Evolutionary conservation across 2,888 invertebrate species (phyloP), one percentile per base, ranked within the genome.

Genomic region (Oxyteleia sp.): DNA sequence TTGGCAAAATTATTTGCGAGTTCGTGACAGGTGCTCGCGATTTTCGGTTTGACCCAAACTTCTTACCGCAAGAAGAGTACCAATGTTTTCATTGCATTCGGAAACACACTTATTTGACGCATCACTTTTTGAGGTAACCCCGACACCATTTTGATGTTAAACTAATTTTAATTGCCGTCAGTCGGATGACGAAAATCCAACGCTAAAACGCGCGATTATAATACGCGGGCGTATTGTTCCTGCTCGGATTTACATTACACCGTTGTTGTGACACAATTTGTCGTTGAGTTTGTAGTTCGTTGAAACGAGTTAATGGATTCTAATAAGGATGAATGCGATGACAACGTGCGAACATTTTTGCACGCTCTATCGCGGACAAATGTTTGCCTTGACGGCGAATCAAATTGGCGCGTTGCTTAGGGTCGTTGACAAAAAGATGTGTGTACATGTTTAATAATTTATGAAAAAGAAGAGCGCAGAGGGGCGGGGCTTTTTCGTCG

Each of bases 141-240:
- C 69, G 35, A 26, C 69, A 59, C 61, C 61, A 49, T 69, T 79
- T 49, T 71, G 38, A 69, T 63, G 78, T 57, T 69, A 55, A 69
- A 71, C 69, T 71, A 55, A 79, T 79, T 79, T 79, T 79, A 79
- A 79, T 79, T 71, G 71, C 78, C 61, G 71, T 79, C 64, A 79
- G 23, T 71, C 71, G 71, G 57, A 63, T 43, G 59, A 66, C 43
- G 43, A 66, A 51, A 68, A 59, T 13, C 23, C 43, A 29, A 59
- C 47, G 29, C 35, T 38, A 35, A 59, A 76, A 26, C 18, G 20
- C 43, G 16, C 16, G n/a, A 11, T 75, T 63, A 55, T 59, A 57
- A 71, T 74, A 57, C 66, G 18, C 45, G 47, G 2, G 38, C 51
- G 11, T 26, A 41, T 64, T 64, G 35, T 64, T 74, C 15, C 11